Conservation (phyloP, 2,888 invertebrate species). For the Drosophila fungiperda region DNA sequence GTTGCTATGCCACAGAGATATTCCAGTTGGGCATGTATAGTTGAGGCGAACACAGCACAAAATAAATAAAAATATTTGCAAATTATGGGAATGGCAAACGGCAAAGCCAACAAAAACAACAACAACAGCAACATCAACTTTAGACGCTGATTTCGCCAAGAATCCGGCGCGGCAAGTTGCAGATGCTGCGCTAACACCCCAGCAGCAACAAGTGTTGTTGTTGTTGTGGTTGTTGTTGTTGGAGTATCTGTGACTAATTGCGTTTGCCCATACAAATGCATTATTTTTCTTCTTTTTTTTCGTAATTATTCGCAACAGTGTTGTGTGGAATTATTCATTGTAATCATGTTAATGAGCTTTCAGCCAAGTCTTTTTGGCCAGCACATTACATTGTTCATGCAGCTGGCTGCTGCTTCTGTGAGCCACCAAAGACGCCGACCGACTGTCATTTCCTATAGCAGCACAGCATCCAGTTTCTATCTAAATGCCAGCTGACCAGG, state of each 20-base stretch:
- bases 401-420: slow-evolving; percentile 32
- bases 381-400: slow-evolving; percentile 38
- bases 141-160: slow-evolving; percentile 57
- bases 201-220: slow-evolving; percentile 11
- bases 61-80: slow-evolving; percentile 72
- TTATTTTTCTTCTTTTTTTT: slow-evolving; percentile 43
- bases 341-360: slow-evolving; percentile 76
- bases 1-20: slow-evolving; percentile 44
- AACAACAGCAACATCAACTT: slow-evolving; percentile 5
- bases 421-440: slow-evolving; percentile 23
- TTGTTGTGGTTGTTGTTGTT: slow-evolving; percentile 21
- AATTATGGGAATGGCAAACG: slow-evolving; percentile 80
- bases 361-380: slow-evolving; percentile 22
- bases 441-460: slow-evolving; percentile 56
- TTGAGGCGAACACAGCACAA: slow-evolving; percentile 37
- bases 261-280: slow-evolving; percentile 74
- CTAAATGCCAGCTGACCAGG: slow-evolving; percentile 72
- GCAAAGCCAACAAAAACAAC: slow-evolving; percentile 4
- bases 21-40: slow-evolving; percentile 28
- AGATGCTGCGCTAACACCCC: slow-evolving; percentile 49
- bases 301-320: slow-evolving; percentile 73
- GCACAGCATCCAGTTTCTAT: slow-evolving; percentile 31
- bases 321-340: slow-evolving; percentile 64
- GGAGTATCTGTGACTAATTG: slow-evolving; percentile 75
- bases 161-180: slow-evolving; percentile 59